These are phyloP conservation scores for Cinclus mexicanus DNA, from an alignment of 2,113 vertebrate species.

Conservation along the genomic window DNA sequence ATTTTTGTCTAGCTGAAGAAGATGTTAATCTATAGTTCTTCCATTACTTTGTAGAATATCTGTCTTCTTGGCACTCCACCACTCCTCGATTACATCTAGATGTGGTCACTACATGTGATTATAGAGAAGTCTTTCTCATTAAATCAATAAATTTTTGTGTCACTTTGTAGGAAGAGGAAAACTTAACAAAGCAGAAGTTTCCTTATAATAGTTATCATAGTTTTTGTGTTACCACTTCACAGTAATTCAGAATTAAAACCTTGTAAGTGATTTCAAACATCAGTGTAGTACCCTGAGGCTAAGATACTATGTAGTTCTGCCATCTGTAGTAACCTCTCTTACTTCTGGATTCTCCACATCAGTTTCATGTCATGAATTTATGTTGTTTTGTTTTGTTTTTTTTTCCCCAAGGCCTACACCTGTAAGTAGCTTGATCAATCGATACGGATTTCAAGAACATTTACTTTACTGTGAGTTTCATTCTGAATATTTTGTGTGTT, in stretches of 20 bases:
- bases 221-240: neutral
- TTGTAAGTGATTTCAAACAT: neutral
- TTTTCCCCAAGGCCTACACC: slow-evolving; percentile 84
- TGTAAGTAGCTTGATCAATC: slow-evolving; percentile 86
- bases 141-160: neutral
- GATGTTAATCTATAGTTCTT: neutral
- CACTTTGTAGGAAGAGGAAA: neutral
- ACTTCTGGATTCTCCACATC: neutral
- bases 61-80: neutral
- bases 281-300: neutral
- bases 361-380: neutral
- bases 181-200: neutral
- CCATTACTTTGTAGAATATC: neutral
- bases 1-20: neutral
- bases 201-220: neutral
- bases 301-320: neutral
- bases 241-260: neutral
- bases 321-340: neutral
- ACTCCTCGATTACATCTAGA: neutral
- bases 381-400: neutral
- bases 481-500: slow-evolving; percentile 15
- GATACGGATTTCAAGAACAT: slow-evolving; percentile 93
- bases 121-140: neutral
- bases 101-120: neutral
- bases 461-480: slow-evolving; percentile 92